Evolutionary conservation across 2,113 vertebrate genomes (phyloP).

Genomic region (Merops nubicus): DNA sequence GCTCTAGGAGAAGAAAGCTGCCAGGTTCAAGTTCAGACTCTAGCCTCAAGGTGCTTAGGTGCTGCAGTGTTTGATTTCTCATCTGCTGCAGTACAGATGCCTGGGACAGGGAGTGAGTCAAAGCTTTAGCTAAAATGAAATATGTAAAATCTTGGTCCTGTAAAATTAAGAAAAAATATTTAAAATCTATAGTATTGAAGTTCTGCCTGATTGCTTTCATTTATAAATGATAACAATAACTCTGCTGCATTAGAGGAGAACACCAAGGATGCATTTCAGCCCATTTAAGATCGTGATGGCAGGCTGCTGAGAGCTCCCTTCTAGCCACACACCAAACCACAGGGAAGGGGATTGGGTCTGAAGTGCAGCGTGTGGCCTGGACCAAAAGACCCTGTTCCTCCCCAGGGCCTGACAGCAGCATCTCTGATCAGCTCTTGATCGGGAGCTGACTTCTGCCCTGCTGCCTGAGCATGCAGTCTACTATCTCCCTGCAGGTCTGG

Average conservation of each 20-base stretch:
- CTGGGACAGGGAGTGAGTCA: background rate
- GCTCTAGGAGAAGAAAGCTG: background rate
- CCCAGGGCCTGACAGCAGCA: background rate
- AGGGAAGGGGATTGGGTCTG: background rate
- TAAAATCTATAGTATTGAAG: background rate
- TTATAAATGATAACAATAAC: background rate
- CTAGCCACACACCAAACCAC: background rate
- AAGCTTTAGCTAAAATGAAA: background rate
- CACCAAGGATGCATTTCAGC: background rate
- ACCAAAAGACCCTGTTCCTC: background rate
- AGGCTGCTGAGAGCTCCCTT: background rate
- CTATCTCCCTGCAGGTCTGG: background rate
- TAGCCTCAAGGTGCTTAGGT: background rate
- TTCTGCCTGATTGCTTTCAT: background rate
- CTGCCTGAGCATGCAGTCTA: background rate
- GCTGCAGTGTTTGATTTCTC: slow-evolving; percentile 7
- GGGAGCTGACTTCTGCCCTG: background rate
- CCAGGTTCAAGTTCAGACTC: background rate
- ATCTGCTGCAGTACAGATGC: background rate
- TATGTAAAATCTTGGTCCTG: background rate
- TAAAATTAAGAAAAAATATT: background rate
- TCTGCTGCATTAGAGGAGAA: background rate
- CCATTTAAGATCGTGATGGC: background rate
- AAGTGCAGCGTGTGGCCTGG: background rate
- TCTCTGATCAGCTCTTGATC: background rate